Base-by-base conservation (phyloP, 1,140 invertebrate species). In the Pseudomyrmex dendroicus region DNA sequence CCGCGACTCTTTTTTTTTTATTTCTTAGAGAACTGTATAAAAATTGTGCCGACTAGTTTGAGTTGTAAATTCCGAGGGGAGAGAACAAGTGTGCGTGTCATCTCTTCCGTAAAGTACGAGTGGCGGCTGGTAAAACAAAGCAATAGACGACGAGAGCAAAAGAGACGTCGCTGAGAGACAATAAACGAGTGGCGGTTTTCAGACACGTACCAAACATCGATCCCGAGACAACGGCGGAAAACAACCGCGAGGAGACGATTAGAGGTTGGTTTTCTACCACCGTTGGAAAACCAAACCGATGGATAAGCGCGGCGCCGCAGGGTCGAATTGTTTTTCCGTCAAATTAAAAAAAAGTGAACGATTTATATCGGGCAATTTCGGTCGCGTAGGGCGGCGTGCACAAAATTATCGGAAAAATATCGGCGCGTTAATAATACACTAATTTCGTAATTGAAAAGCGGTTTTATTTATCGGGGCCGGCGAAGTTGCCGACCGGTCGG, bases 401-500 rank as follows among this genome's bases (percentile, higher is more conserved):
- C 80, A 35, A 83, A 64, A 80, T 80, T 80, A 80, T 80, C 76
- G 76, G 76, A 80, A 80, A 80, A 80, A 80, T 80, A 80, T 80
- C 76, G 76, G 76, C 76, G 66, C 76, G 76, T 80, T 80, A 80
- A 80, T 80, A 80, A 80, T 80, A 80, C 76, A 80, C 76, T 80
- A 80, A 80, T 80, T 80, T 80, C 76, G 76, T 80, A 80, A 80
- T 80, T 80, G 76, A 80, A 80, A 80, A 80, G 66, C 76, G 66
- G 76, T 80, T 80, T 80, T 80, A 80, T 80, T 80, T 80, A 80
- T 80, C 76, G 76, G 54, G 35, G 76, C 54, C 54, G 35, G 76
- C 76, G 67, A 54, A 80, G 76, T 80, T 80, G 66, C 76, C 73
- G 73, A 62, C 76, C 64, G 76, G 76, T 20, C 76, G 66, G 76